Percentiles rank a stretch among this genome's conserved stretches.
These are phyloP conservation scores for Drosophila auraria DNA, from an alignment of 1,140 invertebrate species.

Conservation along the genomic window DNA sequence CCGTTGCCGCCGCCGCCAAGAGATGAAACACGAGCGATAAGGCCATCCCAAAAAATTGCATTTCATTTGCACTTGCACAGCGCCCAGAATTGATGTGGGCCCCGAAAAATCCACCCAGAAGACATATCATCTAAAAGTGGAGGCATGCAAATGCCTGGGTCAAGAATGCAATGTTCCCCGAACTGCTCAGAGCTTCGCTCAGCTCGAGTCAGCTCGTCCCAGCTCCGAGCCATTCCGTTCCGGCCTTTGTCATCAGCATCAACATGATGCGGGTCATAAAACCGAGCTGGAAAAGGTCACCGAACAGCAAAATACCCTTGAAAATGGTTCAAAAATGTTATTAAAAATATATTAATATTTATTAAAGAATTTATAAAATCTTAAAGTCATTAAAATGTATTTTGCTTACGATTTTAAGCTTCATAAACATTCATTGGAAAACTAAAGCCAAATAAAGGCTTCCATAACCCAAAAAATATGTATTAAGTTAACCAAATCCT, in stretches of 20 bases:
- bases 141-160: conserved; percentile 34
- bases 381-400: background rate
- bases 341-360: too few relatives aligned
- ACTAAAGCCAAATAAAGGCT: too few relatives aligned
- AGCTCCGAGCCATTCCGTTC: conserved; percentile 8
- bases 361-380: too few relatives aligned
- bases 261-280: conserved; percentile 78
- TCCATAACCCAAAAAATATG: background rate
- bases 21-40: conserved; percentile 72
- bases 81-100: conserved; percentile 38
- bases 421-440: too few relatives aligned
- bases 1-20: conserved; percentile 24
- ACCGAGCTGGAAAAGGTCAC: conserved; percentile 9
- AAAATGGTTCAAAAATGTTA: background rate
- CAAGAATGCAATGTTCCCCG: conserved; percentile 42
- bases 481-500: background rate
- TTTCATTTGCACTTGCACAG: conserved; percentile 69
- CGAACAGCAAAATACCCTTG: conserved; percentile 32
- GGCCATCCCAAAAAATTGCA: conserved; percentile 61
- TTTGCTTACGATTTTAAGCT: too few relatives aligned
- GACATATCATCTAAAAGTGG: conserved; percentile 27
- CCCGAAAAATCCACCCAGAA: conserved; percentile 33
- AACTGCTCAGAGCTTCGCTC: conserved; percentile 17
- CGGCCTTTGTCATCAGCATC: conserved; percentile 67
- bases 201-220: background rate